Evolutionary conservation across 2,797 vertebrate species (phyloP).

Genomic region (Macroramphosus scolopax): DNA sequence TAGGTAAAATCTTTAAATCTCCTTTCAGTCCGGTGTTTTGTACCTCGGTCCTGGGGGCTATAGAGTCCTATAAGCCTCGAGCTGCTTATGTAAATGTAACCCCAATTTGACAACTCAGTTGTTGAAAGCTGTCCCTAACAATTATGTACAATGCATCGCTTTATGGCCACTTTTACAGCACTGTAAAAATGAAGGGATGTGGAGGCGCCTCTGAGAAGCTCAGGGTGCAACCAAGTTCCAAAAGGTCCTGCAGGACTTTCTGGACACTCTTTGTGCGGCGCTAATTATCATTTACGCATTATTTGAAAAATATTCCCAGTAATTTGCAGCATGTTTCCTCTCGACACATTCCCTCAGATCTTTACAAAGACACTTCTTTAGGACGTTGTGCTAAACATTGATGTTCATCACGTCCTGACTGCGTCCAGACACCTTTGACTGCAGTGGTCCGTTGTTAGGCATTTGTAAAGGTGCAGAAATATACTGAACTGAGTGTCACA

Average conservation of each 20-base stretch:
- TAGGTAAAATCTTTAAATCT: conserved; percentile 35
- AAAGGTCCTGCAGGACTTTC: conserved; percentile 37
- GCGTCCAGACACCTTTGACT: conserved; percentile 28
- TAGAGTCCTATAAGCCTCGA: conserved; percentile 10
- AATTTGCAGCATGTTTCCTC: too few species aligned
- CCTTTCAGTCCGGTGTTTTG: conserved; percentile 10
- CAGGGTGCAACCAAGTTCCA: conserved; percentile 42
- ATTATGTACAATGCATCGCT: conserved; percentile 63
- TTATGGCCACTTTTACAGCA: conserved; percentile 72
- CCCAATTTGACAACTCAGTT: conserved; percentile 44
- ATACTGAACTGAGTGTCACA: conserved; percentile 2
- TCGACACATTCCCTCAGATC: too few species aligned
- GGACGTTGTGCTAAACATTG: not conserved
- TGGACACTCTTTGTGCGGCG: conserved; percentile 12
- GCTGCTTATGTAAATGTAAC: conserved; percentile 25
- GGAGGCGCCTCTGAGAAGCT: conserved; percentile 48
- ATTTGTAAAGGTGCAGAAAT: too few species aligned
- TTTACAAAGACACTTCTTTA: not conserved
- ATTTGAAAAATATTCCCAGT: too few species aligned
- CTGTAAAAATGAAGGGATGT: conserved; percentile 69
- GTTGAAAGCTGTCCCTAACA: conserved; percentile 63
- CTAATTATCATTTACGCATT: conserved; percentile 9
- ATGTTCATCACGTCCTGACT: too few species aligned
- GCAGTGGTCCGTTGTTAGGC: too few species aligned
- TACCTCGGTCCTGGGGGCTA: too few species aligned